A percentile compares a stretch with the other conserved stretches of the same genome.
phyloP scores from a whole-genome alignment of 2,888 invertebrate genomes.

The Tenodera sinensis region DNA sequence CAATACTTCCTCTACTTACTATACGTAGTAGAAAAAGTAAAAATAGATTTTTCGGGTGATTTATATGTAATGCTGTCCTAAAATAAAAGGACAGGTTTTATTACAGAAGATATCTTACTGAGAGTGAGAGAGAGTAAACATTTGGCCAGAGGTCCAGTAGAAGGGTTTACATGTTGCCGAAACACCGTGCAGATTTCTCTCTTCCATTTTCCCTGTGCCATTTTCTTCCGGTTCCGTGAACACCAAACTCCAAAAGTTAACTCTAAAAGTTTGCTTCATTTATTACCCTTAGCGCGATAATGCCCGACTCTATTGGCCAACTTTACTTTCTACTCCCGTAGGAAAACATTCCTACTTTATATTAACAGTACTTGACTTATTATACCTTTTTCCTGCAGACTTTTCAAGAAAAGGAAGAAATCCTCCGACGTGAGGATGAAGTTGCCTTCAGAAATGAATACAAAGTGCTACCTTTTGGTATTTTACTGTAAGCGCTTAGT shows the following conservation, averaged over 20 bases:
- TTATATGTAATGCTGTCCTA: no score
- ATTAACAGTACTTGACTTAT: not conserved
- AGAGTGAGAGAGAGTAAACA: no score
- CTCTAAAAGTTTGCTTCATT: not conserved
- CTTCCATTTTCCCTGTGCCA: not conserved
- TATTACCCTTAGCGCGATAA: not conserved
- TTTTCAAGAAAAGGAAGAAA: not conserved
- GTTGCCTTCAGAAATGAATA: not conserved
- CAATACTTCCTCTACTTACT: no score
- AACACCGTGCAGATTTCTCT: not conserved
- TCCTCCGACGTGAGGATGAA: not conserved
- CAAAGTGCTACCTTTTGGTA: not conserved
- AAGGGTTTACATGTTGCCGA: not conserved
- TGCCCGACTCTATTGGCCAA: not conserved
- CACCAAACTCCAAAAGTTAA: not conserved
- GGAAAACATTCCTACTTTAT: not conserved
- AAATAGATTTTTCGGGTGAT: no score
- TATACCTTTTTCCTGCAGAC: not conserved
- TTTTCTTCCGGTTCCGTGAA: not conserved
- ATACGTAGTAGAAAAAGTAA: no score
- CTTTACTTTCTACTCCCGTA: not conserved
- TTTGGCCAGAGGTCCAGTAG: not conserved
- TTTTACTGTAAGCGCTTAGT: no score
- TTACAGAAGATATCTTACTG: no score
- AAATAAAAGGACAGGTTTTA: no score